Conservation (phyloP, 1,140 invertebrate species). For the Geopemphigus sp. region DNA sequence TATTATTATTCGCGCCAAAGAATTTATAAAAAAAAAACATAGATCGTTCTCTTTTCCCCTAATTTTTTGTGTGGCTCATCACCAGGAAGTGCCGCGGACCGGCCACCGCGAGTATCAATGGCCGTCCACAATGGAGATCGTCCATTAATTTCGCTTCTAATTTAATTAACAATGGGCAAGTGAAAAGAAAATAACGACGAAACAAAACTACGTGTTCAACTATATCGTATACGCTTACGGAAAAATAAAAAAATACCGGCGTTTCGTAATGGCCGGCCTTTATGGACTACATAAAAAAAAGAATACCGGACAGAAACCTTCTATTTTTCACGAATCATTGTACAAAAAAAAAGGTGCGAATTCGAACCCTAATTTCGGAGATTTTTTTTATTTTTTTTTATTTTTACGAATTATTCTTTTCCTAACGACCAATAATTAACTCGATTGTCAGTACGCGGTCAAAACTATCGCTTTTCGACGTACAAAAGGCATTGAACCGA, state of each 20-base stretch:
- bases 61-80: constrained; percentile 43
- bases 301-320: constrained; percentile 40
- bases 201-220: constrained; percentile 35
- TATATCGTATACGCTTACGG: constrained; percentile 36
- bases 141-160: constrained; percentile 47
- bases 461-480: constrained; percentile 22
- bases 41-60: constrained; percentile 27
- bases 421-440: constrained; percentile 42
- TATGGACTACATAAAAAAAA: constrained; percentile 36
- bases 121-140: constrained; percentile 35
- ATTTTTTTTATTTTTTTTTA: constrained; percentile 30
- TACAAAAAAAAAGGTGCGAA: constrained; percentile 39
- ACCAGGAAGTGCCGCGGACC: constrained; percentile 33
- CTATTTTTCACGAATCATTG: constrained; percentile 48
- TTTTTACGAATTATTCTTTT: constrained; percentile 30
- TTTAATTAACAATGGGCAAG: constrained; percentile 45
- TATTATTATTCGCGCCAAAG: constrained; percentile 13
- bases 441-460: constrained; percentile 10
- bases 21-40: constrained; percentile 28
- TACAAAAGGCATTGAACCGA: constrained; percentile 18
- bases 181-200: constrained; percentile 47
- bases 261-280: constrained; percentile 20
- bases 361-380: constrained; percentile 40
- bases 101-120: constrained; percentile 30
- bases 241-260: constrained; percentile 38